These are phyloP conservation scores for Acropternis orthonyx DNA, from an alignment of 2,797 vertebrate genomes.

Conservation along the genomic window DNA sequence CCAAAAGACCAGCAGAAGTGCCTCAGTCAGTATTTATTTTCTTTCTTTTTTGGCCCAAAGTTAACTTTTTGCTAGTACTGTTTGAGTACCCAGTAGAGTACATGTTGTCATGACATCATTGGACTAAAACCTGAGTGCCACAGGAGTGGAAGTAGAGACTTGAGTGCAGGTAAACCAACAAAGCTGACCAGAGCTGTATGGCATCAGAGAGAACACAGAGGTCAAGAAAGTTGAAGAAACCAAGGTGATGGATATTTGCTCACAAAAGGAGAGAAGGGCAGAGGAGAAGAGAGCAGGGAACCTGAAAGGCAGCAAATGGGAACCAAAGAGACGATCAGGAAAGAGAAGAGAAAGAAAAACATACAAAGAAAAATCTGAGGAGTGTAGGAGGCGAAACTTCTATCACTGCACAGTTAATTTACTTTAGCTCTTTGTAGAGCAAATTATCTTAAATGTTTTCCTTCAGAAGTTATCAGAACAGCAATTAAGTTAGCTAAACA, in stretches of 20 bases:
- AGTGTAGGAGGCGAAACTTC: background rate
- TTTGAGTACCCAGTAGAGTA: background rate
- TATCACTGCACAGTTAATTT: background rate
- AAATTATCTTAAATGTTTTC: conserved; percentile 2
- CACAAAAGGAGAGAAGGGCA: background rate
- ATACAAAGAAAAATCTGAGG: background rate
- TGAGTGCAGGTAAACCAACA: background rate
- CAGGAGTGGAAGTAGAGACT: background rate
- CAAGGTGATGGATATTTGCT: background rate
- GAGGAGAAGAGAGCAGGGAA: background rate
- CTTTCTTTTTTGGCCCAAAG: background rate
- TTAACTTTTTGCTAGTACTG: background rate
- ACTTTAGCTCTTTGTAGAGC: background rate
- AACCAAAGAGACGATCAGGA: background rate
- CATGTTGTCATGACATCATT: background rate
- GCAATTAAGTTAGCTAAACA: background rate
- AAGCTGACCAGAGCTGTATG: background rate
- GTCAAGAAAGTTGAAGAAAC: background rate
- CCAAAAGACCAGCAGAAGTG: background rate
- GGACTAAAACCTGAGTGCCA: background rate
- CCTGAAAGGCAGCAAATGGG: background rate
- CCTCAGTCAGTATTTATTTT: background rate
- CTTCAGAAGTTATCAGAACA: background rate
- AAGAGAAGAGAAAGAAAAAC: background rate
- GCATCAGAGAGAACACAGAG: background rate